Conservation (phyloP, 2,797 vertebrate genomes). For the Clarias pachynema region DNA sequence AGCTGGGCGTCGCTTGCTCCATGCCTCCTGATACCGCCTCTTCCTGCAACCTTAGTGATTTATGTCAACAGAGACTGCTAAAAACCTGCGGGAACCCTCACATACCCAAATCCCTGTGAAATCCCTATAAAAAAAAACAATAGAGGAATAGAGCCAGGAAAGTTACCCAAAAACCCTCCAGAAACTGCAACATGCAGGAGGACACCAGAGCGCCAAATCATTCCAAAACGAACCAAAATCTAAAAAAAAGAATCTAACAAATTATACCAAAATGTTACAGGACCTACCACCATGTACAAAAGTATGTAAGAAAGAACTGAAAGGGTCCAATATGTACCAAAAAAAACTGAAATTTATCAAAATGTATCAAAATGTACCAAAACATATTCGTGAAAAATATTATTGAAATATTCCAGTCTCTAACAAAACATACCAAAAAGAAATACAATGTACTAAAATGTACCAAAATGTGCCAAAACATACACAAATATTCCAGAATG, state of each 20-base stretch:
- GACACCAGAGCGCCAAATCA: not conserved
- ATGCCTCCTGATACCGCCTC: constrained; percentile 53
- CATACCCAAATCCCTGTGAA: constrained; percentile 36
- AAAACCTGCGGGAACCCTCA: constrained; percentile 38
- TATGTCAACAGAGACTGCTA: constrained; percentile 60
- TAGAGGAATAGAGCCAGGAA: constrained; percentile 56
- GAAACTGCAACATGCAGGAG: not conserved
- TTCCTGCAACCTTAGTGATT: constrained; percentile 59
- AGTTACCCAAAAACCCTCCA: not conserved
- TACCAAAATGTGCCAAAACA: not conserved
- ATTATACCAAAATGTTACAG: not conserved
- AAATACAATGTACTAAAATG: not conserved
- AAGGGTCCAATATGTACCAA: not conserved
- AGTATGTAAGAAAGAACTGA: not conserved
- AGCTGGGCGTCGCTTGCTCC: constrained; percentile 79
- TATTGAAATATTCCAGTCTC: not conserved
- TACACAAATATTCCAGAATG: not conserved
- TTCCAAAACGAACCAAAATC: not conserved
- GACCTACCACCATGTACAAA: not conserved
- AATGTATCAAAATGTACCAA: not conserved
- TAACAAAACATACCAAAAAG: not conserved
- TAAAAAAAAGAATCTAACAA: too few relatives aligned
- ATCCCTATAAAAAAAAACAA: constrained; percentile 63
- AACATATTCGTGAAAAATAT: not conserved
- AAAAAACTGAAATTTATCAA: not conserved